Evolutionary conservation across 1,140 invertebrate genomes (phyloP), one percentile per base, ranked within the genome.

Genomic region (Halyomorpha halys): DNA sequence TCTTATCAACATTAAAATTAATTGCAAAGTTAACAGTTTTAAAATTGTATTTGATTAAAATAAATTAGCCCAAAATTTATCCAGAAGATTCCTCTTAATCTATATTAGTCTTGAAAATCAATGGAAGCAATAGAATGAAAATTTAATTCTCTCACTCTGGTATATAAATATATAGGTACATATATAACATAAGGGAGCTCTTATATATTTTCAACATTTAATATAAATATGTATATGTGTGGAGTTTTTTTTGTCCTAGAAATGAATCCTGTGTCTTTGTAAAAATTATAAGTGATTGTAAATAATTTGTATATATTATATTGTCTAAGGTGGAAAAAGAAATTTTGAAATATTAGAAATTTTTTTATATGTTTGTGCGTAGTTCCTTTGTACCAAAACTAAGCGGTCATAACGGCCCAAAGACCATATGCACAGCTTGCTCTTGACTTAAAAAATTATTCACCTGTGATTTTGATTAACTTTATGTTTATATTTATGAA

Each of bases 331-430:
- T 16, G 23, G 23, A 21, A 49, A 56, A 23, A 25, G 23, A 25
- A 23, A 23, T 23, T 49, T 23, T 25, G 18, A 23, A 23, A 56
- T 56, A 19, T 56, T 16, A 56, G 23, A 56, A 56, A 23, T 56
- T 23, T 25, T 21, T 23, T 25, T 56, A 23, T 23, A 23, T 56
- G 53, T 56, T 56, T 49, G 18, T 56, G 53, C 53, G 18, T 56
- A 56, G 53, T 56, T 56, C 53, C 53, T 56, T 25, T 56, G 18
- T 56, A 56, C 23, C 53, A 56, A 23, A 25, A 56, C n/a, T 49
- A 21, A 16, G 23, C 23, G 53, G 21, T 25, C 23, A 4, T 23
- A 23, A 23, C 2, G 15, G 11, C 18, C 53, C 2, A 56, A 27
- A 25, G 53, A 56, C 53, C 53, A 15, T 49, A 23, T 23, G 53